A percentile compares a stretch with the other conserved stretches of the same genome.
These are phyloP conservation scores for Cyprinella venusta DNA, from an alignment of 2,797 vertebrate genomes.

Conservation along the genomic window DNA sequence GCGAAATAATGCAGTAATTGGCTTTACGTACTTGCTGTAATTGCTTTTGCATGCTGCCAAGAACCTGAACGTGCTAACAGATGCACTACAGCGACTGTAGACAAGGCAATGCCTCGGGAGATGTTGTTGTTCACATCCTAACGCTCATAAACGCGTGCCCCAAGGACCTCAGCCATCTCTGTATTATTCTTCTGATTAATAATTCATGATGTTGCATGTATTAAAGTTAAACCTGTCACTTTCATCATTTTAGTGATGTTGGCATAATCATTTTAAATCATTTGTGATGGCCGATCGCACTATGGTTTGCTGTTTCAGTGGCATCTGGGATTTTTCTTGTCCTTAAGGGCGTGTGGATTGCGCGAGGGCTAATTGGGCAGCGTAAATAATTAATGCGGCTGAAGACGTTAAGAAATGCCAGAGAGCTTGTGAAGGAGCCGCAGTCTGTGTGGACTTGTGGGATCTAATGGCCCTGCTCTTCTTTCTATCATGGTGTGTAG, in stretches of 20 bases:
- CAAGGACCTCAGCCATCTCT: conserved; percentile 21
- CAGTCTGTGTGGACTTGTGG: not conserved
- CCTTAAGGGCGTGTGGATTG: conserved; percentile 28
- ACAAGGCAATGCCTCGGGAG: not conserved
- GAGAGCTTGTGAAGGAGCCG: conserved; percentile 43
- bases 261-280: not conserved
- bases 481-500: not conserved
- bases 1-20: not conserved
- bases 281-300: not conserved
- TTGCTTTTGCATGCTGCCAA: conserved; percentile 8
- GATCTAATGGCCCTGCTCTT: conserved; percentile 5
- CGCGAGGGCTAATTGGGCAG: conserved; percentile 56
- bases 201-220: conserved; percentile 27
- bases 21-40: conserved; percentile 1
- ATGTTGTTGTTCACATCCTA: conserved; percentile 13
- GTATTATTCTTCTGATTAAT: conserved; percentile 31
- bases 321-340: conserved; percentile 11
- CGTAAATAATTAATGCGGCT: conserved; percentile 60
- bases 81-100: conserved; percentile 5
- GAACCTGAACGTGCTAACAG: not conserved
- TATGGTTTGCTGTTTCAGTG: not conserved
- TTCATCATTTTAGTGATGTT: not conserved
- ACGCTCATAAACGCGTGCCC: not conserved
- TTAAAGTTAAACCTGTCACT: not conserved
- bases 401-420: conserved; percentile 59